Evolutionary conservation across 2,888 invertebrate species (phyloP), one percentile per base, ranked within the genome.

Genomic region (Scelioninae gen. 1): DNA sequence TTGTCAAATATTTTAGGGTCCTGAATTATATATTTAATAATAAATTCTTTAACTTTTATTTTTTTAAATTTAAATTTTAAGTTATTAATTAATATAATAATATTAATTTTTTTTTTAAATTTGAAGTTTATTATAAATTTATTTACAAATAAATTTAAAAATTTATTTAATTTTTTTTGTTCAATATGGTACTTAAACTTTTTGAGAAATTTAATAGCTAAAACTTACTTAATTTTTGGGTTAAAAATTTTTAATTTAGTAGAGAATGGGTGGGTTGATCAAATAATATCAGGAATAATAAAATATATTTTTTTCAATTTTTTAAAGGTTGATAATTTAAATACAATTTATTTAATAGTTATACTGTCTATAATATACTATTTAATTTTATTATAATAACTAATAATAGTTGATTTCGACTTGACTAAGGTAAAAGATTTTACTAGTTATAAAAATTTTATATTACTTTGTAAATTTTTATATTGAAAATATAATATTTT

Each of bases 321-420:
- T 13, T 58, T 58, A 34, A 47, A 16, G n/a, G 32, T 63, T 74
- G 34, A 55, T 55, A 58, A 23, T 34, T 32, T 78, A 45, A 47
- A 56, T 16, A 43, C 23, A 29, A 38, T 43, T 43, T n/a, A 43
- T 43, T 56, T 56, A 16, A 34, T 60, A 13, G 29, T 43, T 82
- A 82, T 55, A 68, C 83, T 69, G 60, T 78, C 92, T 89, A 91
- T 88, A 91, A 90, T 91, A 91, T 92, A 92, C 34, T 92, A 92
- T 89, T 88, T 85, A 87, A 8, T 80, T 16, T 10, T 75, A 40
- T 40, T 65, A 56, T 32, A 49, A 74, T 71, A 72, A 79, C 82
- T 82, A 74, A 72, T 72, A 79, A 85, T 80, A 53, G 77, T 86
- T 86, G 82, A 81, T 65, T 78, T 80, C 87, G 86, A 87, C 84